These are phyloP conservation scores for Papilio aristodemus DNA, from an alignment of 1,140 invertebrate species.

Conservation along the genomic window DNA sequence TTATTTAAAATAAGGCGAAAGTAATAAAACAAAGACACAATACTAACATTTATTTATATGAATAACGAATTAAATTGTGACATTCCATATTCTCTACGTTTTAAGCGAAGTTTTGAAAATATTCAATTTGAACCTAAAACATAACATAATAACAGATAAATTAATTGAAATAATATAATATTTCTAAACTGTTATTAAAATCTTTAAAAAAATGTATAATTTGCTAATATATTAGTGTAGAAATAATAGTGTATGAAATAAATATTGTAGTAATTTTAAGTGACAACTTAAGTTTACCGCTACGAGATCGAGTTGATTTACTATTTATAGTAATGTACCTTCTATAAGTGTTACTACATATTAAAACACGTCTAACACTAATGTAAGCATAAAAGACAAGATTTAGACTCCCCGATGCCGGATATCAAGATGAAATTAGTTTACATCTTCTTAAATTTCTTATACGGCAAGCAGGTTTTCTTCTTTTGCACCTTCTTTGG, in stretches of 20 bases:
- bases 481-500: constrained; percentile 2
- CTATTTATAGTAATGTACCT: not conserved
- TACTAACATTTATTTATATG: constrained; percentile 1
- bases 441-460: constrained; percentile 10
- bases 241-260: too few species aligned
- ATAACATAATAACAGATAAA: not conserved
- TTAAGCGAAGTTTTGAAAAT: not conserved
- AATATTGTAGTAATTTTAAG: too few species aligned
- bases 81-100: not conserved
- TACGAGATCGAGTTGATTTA: too few species aligned
- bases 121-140: not conserved
- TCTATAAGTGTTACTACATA: not conserved
- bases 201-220: too few species aligned
- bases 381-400: not conserved
- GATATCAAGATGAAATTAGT: not conserved
- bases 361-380: constrained; percentile 2
- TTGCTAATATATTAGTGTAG: too few species aligned
- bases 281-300: too few species aligned
- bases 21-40: not conserved
- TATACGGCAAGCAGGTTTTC: not conserved
- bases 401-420: not conserved
- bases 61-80: not conserved
- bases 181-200: too few species aligned
- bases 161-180: too few species aligned
- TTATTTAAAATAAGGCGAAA: not conserved